phyloP scores from a whole-genome alignment of 2,888 invertebrate species.

The Balanococcus diminutus region DNA sequence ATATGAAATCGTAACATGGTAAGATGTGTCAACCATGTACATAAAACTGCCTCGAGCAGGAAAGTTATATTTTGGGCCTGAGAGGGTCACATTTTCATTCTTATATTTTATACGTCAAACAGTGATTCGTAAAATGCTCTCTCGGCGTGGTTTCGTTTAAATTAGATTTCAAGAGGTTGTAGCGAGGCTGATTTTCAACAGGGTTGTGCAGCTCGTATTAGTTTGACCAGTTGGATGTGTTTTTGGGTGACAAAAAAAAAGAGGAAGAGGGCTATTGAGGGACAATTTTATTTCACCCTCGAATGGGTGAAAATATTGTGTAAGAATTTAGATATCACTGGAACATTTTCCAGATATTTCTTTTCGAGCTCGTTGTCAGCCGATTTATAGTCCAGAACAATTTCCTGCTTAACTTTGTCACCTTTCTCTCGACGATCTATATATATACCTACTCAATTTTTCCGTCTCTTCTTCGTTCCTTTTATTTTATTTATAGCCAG shows the following conservation, averaged over 20 bases:
- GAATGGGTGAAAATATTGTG: not conserved
- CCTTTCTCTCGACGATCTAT: not conserved
- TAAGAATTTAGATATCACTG: conserved; percentile 24
- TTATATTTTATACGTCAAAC: conserved; percentile 44
- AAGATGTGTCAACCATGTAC: conserved; percentile 55
- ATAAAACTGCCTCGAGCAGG: conserved; percentile 49
- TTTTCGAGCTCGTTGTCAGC: not conserved
- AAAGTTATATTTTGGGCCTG: conserved; percentile 54
- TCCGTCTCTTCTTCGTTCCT: not conserved
- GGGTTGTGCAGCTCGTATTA: not conserved
- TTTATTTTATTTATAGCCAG: not conserved
- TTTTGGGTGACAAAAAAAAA: not conserved
- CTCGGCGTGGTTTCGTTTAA: not conserved
- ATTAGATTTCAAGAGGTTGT: conserved; percentile 23
- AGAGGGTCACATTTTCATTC: conserved; percentile 47
- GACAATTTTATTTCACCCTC: not conserved
- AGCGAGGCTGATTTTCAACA: not conserved
- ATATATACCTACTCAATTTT: not conserved
- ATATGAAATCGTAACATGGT: conserved; percentile 52
- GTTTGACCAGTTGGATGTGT: conserved; percentile 33
- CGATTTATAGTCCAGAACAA: conserved; percentile 1
- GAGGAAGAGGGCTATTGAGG: not conserved
- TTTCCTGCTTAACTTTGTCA: conserved; percentile 22
- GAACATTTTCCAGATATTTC: not conserved
- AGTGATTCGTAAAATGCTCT: conserved; percentile 29